Conservation (phyloP, 2,888 invertebrate genomes). For the Drosophila anomelani region DNA sequence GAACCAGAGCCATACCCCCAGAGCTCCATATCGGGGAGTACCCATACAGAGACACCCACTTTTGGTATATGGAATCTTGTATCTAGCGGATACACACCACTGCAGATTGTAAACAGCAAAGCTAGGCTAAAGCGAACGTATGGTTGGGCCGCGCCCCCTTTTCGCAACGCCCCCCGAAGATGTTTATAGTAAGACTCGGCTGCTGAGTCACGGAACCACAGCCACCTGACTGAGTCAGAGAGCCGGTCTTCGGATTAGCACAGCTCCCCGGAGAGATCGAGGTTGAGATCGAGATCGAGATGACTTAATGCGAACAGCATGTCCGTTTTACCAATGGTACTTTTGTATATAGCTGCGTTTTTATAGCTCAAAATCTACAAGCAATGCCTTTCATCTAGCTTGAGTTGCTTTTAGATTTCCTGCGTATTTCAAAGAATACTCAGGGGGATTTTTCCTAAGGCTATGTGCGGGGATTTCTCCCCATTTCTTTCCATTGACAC, state of each 20-base stretch:
- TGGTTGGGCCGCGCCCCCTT: conserved; percentile 40
- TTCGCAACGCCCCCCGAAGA: conserved; percentile 13
- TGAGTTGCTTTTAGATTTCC: not conserved
- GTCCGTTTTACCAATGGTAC: conserved; percentile 46
- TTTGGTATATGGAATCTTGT: conserved; percentile 4
- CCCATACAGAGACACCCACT: conserved; percentile 15
- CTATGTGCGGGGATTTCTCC: conserved; percentile 3
- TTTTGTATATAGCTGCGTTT: not conserved
- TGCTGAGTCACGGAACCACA: conserved; percentile 56
- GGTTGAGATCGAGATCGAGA: conserved; percentile 27
- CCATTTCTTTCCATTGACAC: conserved; percentile 19
- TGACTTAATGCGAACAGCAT: conserved; percentile 68
- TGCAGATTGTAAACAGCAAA: conserved; percentile 55
- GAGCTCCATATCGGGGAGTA: conserved; percentile 57
- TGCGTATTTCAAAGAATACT: conserved; percentile 1
- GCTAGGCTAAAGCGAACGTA: conserved; percentile 58
- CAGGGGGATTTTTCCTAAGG: conserved; percentile 10
- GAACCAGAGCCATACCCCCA: conserved; percentile 63
- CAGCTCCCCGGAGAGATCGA: conserved; percentile 17
- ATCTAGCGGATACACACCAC: conserved; percentile 37
- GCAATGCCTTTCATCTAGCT: not conserved
- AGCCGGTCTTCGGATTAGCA: conserved; percentile 66
- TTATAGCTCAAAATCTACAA: not conserved
- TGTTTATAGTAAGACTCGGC: conserved; percentile 27
- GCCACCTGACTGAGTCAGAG: conserved; percentile 66